phyloP scores from a whole-genome alignment of 2,113 vertebrate genomes.

The Ptychochromis oligacanthus region DNA sequence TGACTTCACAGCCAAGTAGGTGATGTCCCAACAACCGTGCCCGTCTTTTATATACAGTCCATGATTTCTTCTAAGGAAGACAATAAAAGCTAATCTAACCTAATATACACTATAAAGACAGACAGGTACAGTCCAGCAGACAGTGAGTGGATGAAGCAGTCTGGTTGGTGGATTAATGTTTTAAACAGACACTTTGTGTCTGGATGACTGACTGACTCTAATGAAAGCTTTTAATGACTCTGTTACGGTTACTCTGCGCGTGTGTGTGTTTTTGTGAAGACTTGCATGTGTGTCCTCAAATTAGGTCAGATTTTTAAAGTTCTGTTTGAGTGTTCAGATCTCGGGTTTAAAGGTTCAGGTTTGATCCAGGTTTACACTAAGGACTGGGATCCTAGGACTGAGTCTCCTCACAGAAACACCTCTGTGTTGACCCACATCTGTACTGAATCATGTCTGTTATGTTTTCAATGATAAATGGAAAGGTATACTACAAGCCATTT shows the following conservation, averaged over 20 bases:
- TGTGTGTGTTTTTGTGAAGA: background rate
- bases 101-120: background rate
- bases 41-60: background rate
- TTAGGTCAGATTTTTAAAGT: background rate
- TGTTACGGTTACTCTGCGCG: background rate
- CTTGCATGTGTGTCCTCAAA: background rate
- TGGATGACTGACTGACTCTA: conserved; percentile 34
- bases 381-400: no score
- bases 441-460: background rate
- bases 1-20: background rate
- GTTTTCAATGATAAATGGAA: background rate
- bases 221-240: conserved; percentile 49
- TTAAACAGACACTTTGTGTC: conserved; percentile 31
- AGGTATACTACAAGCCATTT: background rate
- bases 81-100: background rate
- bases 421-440: background rate
- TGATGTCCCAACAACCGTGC: background rate
- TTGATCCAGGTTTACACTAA: background rate
- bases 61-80: background rate
- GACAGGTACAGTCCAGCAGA: background rate
- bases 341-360: background rate
- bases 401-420: no score
- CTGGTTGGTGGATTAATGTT: conserved; percentile 58
- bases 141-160: conserved; percentile 25
- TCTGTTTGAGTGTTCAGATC: background rate